phyloP scores from a whole-genome alignment of 1,140 invertebrate species.

The Trachymyrmex cornetzi region DNA sequence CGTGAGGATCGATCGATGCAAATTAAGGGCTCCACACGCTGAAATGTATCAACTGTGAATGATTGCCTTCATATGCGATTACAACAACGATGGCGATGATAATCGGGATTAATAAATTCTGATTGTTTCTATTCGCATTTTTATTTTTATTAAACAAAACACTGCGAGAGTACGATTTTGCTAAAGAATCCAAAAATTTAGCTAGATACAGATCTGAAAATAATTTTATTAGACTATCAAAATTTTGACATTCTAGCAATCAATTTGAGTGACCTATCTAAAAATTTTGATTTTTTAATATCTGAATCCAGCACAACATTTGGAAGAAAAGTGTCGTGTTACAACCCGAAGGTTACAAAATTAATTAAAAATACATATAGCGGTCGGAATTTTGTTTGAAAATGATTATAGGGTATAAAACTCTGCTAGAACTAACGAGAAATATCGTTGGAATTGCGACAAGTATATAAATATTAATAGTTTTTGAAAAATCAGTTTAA shows the following conservation, averaged over 20 bases:
- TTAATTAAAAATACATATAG: no score
- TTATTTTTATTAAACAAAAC: not conserved
- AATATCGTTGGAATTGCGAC: not conserved
- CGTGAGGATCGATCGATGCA: conserved; percentile 70
- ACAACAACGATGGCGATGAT: conserved; percentile 28
- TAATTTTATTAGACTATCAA: no score
- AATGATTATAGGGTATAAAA: not conserved
- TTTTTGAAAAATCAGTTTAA: not conserved
- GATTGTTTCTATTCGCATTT: not conserved
- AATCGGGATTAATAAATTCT: conserved; percentile 20
- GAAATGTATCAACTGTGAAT: conserved; percentile 53
- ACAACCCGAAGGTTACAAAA: no score
- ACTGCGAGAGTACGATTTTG: not conserved
- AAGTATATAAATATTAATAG: not conserved
- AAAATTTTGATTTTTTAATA: no score
- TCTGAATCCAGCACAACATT: no score
- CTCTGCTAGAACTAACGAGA: no score
- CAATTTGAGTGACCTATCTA: no score
- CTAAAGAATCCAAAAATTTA: no score
- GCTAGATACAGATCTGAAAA: no score
- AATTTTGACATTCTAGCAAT: no score
- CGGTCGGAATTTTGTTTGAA: no score
- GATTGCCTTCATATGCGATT: conserved; percentile 25
- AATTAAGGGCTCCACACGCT: conserved; percentile 60
- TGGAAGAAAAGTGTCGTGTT: no score